Percentiles rank a stretch among this genome's conserved stretches.
These are phyloP conservation scores for Listrodromus nycthemerus DNA, from an alignment of 2,888 invertebrate species.

Conservation along the genomic window DNA sequence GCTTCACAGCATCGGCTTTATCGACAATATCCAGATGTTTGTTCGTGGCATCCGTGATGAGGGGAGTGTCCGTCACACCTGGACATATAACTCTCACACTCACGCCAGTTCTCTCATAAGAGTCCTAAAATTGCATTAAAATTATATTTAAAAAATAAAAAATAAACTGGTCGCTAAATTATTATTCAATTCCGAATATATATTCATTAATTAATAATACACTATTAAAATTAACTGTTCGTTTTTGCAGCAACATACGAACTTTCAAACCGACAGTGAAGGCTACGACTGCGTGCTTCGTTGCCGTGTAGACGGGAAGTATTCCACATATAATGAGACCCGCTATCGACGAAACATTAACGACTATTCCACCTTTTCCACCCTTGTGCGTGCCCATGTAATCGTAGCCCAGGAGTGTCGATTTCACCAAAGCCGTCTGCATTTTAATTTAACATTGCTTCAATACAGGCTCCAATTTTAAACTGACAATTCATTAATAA, in stretches of 20 bases:
- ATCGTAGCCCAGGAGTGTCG: constrained; percentile 74
- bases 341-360: constrained; percentile 88
- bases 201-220: background rate
- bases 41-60: constrained; percentile 70
- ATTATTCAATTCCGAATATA: too few relatives aligned
- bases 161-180: too few relatives aligned
- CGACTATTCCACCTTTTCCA: constrained; percentile 54
- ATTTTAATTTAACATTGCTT: constrained; percentile 26
- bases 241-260: too few relatives aligned
- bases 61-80: constrained; percentile 76
- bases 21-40: constrained; percentile 74
- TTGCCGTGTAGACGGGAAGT: constrained; percentile 78
- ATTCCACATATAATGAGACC: constrained; percentile 85
- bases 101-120: constrained; percentile 78
- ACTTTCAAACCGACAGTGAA: too few relatives aligned
- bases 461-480: background rate
- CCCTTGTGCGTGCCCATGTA: too few relatives aligned
- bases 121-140: background rate
- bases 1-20: constrained; percentile 69
- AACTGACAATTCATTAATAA: too few relatives aligned
- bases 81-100: constrained; percentile 81
- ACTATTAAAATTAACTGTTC: too few relatives aligned
- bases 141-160: constrained; percentile 62
- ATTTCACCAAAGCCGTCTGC: constrained; percentile 83
- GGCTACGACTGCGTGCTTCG: constrained; percentile 82